phyloP scores from a whole-genome alignment of 2,113 vertebrate genomes.

The Nanger granti region DNA sequence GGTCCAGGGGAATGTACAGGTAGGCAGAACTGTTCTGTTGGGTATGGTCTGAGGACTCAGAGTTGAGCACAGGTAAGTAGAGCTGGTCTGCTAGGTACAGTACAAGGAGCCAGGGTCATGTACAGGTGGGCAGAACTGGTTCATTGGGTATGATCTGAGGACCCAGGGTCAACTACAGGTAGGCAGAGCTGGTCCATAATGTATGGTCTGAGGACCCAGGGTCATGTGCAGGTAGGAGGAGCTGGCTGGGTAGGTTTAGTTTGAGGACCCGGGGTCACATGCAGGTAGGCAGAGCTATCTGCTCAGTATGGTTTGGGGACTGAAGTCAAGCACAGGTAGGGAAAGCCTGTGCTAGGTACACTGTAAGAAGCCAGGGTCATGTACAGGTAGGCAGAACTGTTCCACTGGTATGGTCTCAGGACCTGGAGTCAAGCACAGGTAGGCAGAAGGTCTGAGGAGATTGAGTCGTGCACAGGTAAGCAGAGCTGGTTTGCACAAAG shows the following conservation, averaged over 20 bases:
- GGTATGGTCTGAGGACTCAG: neutral
- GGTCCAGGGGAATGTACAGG: neutral
- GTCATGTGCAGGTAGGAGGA: neutral
- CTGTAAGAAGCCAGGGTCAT: neutral
- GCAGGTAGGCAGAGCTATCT: neutral
- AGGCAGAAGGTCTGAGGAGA: neutral
- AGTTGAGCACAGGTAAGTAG: neutral
- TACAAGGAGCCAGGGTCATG: neutral
- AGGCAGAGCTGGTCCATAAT: neutral
- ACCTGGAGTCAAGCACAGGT: neutral
- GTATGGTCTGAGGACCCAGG: neutral
- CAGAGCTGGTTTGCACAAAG: neutral
- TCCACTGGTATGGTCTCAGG: neutral
- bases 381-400: neutral
- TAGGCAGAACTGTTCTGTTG: neutral
- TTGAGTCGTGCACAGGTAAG: neutral
- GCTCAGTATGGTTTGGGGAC: neutral
- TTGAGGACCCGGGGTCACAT: neutral
- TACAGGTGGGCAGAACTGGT: neutral
- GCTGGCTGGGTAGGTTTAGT: neutral
- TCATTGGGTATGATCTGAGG: accelerated
- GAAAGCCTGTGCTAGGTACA: neutral
- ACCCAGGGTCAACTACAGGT: neutral
- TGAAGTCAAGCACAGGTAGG: neutral
- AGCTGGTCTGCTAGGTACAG: neutral